These are phyloP conservation scores for Odontocerum albicorne DNA, from an alignment of 2,888 invertebrate species.

Conservation along the genomic window DNA sequence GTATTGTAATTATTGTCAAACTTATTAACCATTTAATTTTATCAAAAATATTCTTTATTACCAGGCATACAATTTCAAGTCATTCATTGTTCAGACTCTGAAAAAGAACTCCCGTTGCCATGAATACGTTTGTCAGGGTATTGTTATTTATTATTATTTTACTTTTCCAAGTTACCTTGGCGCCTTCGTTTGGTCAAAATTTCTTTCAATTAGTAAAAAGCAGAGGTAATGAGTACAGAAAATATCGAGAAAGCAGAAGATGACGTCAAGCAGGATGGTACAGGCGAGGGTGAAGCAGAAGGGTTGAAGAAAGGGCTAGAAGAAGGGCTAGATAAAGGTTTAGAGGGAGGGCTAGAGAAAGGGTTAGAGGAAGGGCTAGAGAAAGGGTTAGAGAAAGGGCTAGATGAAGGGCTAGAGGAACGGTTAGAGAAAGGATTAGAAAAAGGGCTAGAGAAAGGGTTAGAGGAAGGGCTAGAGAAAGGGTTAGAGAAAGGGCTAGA, in stretches of 20 bases:
- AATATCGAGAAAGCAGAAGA: conserved; percentile 34
- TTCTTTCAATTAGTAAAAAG: background rate
- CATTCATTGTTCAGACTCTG: too few relatives aligned
- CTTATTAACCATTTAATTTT: too few relatives aligned
- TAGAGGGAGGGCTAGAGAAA: background rate
- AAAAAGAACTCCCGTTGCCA: too few relatives aligned
- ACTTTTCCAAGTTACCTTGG: too few relatives aligned
- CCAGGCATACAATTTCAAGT: too few relatives aligned
- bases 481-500: background rate
- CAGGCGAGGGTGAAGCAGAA: background rate
- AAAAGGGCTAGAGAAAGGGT: background rate
- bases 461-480: background rate
- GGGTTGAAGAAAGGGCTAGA: background rate
- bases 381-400: background rate
- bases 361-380: background rate
- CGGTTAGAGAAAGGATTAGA: background rate
- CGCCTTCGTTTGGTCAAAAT: too few relatives aligned
- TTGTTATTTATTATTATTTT: too few relatives aligned
- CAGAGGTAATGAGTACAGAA: background rate
- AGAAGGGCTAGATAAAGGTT: background rate
- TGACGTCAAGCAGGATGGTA: conserved; percentile 35
- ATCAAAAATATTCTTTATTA: too few relatives aligned
- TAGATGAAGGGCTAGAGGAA: background rate
- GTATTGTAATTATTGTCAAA: too few relatives aligned
- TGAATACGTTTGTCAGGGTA: too few relatives aligned